Conservation (phyloP, 1,140 invertebrate genomes). For the Elysia chlorotica region DNA sequence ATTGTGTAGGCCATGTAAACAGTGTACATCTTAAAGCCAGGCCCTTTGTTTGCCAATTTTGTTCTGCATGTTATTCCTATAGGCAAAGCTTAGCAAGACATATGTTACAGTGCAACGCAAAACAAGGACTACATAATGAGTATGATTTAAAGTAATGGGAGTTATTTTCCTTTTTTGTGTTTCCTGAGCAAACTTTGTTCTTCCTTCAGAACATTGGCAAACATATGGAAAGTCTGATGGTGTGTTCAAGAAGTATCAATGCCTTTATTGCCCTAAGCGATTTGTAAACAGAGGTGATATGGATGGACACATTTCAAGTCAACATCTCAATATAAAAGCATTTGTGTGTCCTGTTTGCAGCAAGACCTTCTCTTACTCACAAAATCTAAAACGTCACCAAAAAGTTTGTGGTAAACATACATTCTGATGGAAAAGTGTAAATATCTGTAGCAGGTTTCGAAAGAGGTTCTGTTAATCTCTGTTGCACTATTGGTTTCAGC, state of each 20-base stretch:
- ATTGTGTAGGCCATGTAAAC: slow-evolving; percentile 24
- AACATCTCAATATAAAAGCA: slow-evolving; percentile 26
- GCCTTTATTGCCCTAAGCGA: slow-evolving; percentile 13
- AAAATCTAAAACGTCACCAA: slow-evolving; percentile 22
- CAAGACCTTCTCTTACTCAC: slow-evolving; percentile 21
- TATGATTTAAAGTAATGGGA: no score
- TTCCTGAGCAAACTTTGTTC: no score
- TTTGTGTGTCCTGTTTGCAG: slow-evolving; percentile 19
- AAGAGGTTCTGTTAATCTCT: no score
- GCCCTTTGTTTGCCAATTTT: slow-evolving; percentile 19
- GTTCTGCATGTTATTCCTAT: slow-evolving; percentile 7
- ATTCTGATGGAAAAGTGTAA: no score
- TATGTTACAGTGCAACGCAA: slow-evolving; percentile 3
- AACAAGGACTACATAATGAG: no score
- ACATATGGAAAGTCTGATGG: no score
- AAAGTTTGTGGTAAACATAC: background rate
- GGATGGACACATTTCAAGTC: slow-evolving; percentile 26
- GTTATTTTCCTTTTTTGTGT: no score
- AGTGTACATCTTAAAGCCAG: slow-evolving; percentile 19
- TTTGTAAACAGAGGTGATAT: slow-evolving; percentile 13
- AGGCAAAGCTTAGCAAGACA: slow-evolving; percentile 18
- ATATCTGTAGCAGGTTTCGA: no score
- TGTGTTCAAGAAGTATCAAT: slow-evolving; percentile 20
- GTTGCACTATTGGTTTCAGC: background rate
- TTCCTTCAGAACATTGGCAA: no score